Conservation (phyloP, 2,888 invertebrate genomes). For the Latrodectus hesperus region DNA sequence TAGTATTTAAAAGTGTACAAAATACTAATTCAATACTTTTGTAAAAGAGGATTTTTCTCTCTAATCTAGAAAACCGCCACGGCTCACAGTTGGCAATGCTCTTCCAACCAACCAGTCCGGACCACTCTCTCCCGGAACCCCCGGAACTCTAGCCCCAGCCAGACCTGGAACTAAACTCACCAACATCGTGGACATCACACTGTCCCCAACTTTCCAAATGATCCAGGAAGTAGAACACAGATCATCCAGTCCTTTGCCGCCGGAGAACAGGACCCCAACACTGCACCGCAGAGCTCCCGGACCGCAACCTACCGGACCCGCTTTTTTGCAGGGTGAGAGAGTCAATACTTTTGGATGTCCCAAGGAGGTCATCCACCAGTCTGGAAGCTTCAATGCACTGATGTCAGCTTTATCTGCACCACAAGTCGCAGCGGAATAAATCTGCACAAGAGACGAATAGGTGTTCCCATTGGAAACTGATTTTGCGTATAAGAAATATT, state of each 20-base stretch:
- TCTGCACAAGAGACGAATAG: background rate
- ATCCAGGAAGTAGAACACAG: conserved; percentile 70
- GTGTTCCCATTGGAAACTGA: background rate
- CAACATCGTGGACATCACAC: conserved; percentile 71
- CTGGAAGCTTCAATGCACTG: conserved; percentile 66
- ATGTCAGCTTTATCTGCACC: conserved; percentile 50
- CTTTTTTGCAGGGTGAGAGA: conserved; percentile 6
- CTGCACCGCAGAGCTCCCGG: conserved; percentile 53
- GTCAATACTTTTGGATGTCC: conserved; percentile 51
- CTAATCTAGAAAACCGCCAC: conserved; percentile 9
- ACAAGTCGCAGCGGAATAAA: conserved; percentile 11
- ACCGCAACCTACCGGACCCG: conserved; percentile 6
- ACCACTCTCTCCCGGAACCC: conserved; percentile 42
- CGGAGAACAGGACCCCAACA: conserved; percentile 59
- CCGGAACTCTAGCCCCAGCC: conserved; percentile 59
- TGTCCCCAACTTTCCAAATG: conserved; percentile 72
- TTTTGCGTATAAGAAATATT: background rate
- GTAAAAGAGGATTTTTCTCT: background rate
- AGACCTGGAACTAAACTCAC: conserved; percentile 61
- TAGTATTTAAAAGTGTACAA: too few species aligned
- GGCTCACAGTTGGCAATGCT: conserved; percentile 27
- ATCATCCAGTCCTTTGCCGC: conserved; percentile 42
- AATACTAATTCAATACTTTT: too few species aligned
- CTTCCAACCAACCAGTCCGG: conserved; percentile 22
- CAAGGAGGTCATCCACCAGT: conserved; percentile 64